These are phyloP conservation scores for Pheosia tremula DNA, from an alignment of 2,888 invertebrate species.

Conservation along the genomic window DNA sequence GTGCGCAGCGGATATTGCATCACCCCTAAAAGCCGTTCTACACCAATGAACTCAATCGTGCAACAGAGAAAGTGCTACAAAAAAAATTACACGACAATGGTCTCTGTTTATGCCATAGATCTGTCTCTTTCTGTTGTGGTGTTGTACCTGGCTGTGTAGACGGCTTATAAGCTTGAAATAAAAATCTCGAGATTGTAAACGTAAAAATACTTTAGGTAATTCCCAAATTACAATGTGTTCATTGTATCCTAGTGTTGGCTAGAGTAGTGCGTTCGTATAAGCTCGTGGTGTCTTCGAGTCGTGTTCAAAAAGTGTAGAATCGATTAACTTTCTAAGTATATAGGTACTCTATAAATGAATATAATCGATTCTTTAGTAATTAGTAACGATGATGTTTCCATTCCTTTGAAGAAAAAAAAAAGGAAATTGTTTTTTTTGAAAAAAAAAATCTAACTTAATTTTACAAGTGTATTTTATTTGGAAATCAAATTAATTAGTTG, in stretches of 20 bases:
- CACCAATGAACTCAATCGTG: too few relatives aligned
- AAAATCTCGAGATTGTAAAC: conserved; percentile 28
- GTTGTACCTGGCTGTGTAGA: conserved; percentile 5
- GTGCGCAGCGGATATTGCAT: conserved; percentile 18
- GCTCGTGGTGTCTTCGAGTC: conserved; percentile 57
- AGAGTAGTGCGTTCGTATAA: conserved; percentile 59
- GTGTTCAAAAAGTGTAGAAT: conserved; percentile 57
- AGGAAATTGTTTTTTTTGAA: conserved; percentile 5
- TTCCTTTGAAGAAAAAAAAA: conserved; percentile 26
- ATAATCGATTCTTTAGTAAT: conserved; percentile 40
- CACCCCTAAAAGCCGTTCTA: too few relatives aligned
- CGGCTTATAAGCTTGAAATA: conserved; percentile 12
- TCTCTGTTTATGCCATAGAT: too few relatives aligned
- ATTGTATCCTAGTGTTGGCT: conserved; percentile 76
- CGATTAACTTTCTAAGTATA: conserved; percentile 54
- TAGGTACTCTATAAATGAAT: conserved; percentile 37
- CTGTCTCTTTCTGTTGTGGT: too few relatives aligned
- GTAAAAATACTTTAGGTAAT: conserved; percentile 43
- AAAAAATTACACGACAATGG: too few relatives aligned
- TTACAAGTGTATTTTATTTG: conserved; percentile 28
- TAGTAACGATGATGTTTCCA: conserved; percentile 40
- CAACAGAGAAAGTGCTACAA: too few relatives aligned
- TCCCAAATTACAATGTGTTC: conserved; percentile 73
- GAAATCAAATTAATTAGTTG: conserved; percentile 26
- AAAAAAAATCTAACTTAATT: conserved; percentile 22